Base-by-base conservation (phyloP, 2,797 vertebrate genomes). In the Crocidura indochinensis region DNA sequence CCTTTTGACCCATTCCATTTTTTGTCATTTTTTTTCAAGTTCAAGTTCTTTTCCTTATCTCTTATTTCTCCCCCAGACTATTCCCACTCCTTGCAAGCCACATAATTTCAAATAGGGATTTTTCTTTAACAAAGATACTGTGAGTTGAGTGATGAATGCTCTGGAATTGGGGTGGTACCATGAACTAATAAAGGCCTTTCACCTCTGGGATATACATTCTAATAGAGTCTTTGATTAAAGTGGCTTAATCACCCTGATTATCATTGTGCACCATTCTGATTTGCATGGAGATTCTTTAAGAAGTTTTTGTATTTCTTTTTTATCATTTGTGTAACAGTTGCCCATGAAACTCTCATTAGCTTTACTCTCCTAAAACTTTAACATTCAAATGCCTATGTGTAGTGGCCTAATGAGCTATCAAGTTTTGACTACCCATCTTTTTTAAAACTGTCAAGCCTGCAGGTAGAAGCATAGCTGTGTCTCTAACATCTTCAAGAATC, bases 61-160 rank as follows among this genome's bases (percentile, higher is more conserved):
- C 85, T 94, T 90, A 62, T 85, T 64, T 84, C 78, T 73, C 22
- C 17, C 60, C 73, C 27, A 56, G 56, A 78, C 26, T 12, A 83
- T 77, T 64, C 46, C 38, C 26, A 29, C 38, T 62, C 29, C n/a
- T 74, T 38, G 44, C 22, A 67, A 67, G 62, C n/a, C 49, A 68
- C 60, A 87, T 95, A 29, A 96, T 97, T 96, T 92, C 87, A 86
- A 88, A 96, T 92, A 94, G 87, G 88, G 46, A 91, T 92, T 93
- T 95, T 88, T 75, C 67, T 83, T 81, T 82, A 71, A 91, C 80
- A 91, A 89, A 95, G 91, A 83, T 56, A 75, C 93, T 96, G 84
- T 53, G 94, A 91, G 75, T 62, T 94, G 83, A 96, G 76, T 84
- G 83, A 56, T 88, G 93, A 64, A 90, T 75, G 87, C 64, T 95